A percentile compares a stretch with the other conserved stretches of the same genome.
Evolutionary conservation across 2,888 invertebrate species (phyloP).

Genomic region (Erynnis tages): DNA sequence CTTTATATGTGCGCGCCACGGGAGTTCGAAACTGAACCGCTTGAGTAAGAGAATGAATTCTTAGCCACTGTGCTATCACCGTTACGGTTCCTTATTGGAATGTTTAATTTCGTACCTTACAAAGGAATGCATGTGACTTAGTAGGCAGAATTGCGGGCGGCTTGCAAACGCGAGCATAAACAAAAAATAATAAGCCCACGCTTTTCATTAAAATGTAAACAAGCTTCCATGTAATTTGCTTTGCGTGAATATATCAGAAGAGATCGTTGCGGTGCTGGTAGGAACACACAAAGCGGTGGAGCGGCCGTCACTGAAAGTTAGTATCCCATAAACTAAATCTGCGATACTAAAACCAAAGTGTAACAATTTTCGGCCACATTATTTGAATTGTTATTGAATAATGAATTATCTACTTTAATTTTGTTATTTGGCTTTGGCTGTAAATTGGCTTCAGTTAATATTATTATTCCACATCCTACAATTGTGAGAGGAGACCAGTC

Average conservation of each 20-base stretch:
- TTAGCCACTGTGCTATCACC: no score
- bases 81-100: no score
- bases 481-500: no score
- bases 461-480: no score
- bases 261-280: conserved; percentile 38
- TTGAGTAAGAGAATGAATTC: no score
- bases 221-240: conserved; percentile 61
- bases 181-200: conserved; percentile 54
- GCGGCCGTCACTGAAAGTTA: conserved; percentile 19
- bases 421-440: no score
- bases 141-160: conserved; percentile 41
- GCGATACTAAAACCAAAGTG: conserved; percentile 16
- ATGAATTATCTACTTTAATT: not conserved
- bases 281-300: conserved; percentile 36
- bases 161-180: conserved; percentile 48
- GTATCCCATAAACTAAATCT: conserved; percentile 23
- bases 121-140: conserved; percentile 32
- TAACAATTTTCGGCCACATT: conserved; percentile 20
- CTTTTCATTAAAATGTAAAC: conserved; percentile 71
- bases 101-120: no score
- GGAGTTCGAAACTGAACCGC: no score
- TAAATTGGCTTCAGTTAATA: no score
- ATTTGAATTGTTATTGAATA: conserved; percentile 1
- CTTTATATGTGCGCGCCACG: no score
- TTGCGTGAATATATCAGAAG: conserved; percentile 43